Evolutionary conservation across 64 coral and sea anemone species (phyloP).

Genomic region (Actinia tenebrosa): DNA sequence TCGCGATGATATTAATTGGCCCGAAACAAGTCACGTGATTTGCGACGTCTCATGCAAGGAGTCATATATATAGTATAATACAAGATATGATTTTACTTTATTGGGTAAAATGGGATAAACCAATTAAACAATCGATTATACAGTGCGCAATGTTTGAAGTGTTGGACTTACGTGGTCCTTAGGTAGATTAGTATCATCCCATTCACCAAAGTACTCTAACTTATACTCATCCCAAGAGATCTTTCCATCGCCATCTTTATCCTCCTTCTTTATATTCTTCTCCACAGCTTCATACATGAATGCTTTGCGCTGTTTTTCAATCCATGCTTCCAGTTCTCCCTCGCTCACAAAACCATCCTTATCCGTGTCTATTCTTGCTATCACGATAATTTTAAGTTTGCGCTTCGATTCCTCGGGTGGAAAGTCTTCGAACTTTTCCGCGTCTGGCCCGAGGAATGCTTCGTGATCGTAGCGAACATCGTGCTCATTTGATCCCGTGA

Average conservation of each 20-base stretch:
- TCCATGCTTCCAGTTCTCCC: constrained; percentile 77
- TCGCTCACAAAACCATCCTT: constrained; percentile 69
- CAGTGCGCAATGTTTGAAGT: neutral
- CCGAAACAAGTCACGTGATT: too few species aligned
- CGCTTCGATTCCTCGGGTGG: constrained; percentile 81
- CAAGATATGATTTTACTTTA: too few species aligned
- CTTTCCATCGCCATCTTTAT: constrained; percentile 79
- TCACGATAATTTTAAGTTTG: constrained; percentile 72
- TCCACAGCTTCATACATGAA: constrained; percentile 98
- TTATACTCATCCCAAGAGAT: constrained; percentile 92
- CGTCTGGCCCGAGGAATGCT: constrained; percentile 90
- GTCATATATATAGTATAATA: too few species aligned
- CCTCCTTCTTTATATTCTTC: constrained; percentile 74
- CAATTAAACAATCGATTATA: too few species aligned
- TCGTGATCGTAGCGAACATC: constrained; percentile 85
- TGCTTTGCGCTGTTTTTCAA: constrained; percentile 86
- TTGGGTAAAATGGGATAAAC: too few species aligned
- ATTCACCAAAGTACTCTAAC: constrained; percentile 75
- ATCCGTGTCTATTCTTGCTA: constrained; percentile 66
- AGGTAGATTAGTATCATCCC: constrained; percentile 68
- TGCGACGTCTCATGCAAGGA: too few species aligned
- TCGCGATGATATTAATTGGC: too few species aligned
- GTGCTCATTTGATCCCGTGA: constrained; percentile 48
- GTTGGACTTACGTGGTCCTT: constrained; percentile 77
- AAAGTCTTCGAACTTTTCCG: constrained; percentile 77